phyloP scores from a whole-genome alignment of 2,888 invertebrate species.

The Rotaria macrura region DNA sequence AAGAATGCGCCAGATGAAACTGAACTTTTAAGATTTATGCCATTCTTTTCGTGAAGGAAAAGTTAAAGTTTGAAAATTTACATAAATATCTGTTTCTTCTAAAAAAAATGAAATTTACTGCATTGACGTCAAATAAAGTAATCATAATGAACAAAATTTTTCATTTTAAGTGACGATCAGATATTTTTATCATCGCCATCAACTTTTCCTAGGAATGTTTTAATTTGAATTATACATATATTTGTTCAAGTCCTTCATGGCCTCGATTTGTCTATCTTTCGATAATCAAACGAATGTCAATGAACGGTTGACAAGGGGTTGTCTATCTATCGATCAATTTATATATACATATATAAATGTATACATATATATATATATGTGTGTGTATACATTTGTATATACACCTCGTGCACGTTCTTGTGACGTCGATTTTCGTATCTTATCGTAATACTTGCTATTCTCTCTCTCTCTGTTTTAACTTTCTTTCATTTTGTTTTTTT shows the following conservation, averaged over 20 bases:
- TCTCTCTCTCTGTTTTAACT: background rate
- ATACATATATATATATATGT: background rate
- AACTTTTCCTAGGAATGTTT: background rate
- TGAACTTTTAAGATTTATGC: background rate
- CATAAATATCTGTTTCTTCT: no score
- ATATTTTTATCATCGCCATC: background rate
- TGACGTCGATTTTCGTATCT: slow-evolving; percentile 7
- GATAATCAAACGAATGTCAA: background rate
- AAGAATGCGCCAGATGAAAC: background rate
- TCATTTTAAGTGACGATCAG: no score
- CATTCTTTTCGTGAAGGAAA: no score
- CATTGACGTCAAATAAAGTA: no score
- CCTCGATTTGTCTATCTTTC: background rate
- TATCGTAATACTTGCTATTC: slow-evolving; percentile 1
- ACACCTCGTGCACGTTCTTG: background rate
- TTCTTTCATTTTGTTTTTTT: background rate
- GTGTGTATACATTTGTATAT: background rate
- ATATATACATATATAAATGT: background rate
- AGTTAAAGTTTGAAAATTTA: no score
- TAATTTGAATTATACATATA: background rate
- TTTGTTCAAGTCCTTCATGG: background rate
- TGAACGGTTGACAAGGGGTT: background rate
- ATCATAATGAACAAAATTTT: no score
- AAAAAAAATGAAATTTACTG: no score
- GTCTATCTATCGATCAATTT: background rate